Evolutionary conservation across 1,140 invertebrate genomes (phyloP).

Genomic region (Colletes gigas): DNA sequence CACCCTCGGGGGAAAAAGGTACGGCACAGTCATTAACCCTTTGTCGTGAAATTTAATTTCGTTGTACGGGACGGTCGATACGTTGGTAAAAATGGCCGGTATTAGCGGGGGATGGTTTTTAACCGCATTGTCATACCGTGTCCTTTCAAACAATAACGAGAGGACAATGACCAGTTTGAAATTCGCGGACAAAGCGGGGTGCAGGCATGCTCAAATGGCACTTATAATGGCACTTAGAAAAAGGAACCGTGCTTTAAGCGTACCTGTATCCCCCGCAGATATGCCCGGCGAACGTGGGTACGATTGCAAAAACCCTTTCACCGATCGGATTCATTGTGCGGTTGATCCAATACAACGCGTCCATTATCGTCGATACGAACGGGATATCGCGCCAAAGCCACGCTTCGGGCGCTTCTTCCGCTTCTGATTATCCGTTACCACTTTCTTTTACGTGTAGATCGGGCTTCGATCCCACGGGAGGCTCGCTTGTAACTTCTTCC

Average conservation of each 20-base stretch:
- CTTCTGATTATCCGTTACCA: conserved; percentile 45
- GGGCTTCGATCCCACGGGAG: conserved; percentile 6
- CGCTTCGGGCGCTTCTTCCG: conserved; percentile 48
- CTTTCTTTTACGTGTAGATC: background rate
- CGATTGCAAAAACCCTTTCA: conserved; percentile 57
- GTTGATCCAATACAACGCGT: conserved; percentile 30
- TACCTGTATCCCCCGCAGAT: conserved; percentile 52
- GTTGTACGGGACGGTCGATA: too few species aligned
- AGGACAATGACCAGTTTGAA: conserved; percentile 59
- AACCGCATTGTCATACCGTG: conserved; percentile 48
- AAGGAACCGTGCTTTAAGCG: conserved; percentile 22
- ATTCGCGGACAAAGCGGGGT: conserved; percentile 56
- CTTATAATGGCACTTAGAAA: conserved; percentile 56
- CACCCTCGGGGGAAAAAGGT: background rate
- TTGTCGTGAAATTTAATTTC: background rate
- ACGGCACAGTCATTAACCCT: background rate
- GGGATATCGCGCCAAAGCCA: conserved; percentile 57
- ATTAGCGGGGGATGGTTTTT: conserved; percentile 18
- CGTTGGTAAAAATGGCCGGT: conserved; percentile 14
- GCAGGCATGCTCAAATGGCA: conserved; percentile 47
- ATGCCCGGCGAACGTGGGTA: conserved; percentile 34
- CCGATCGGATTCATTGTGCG: conserved; percentile 41
- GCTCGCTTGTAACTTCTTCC: background rate
- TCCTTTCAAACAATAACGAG: conserved; percentile 58
- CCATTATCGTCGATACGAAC: conserved; percentile 37